Conservation (phyloP, 2,113 vertebrate genomes). For the Sinocyclocheilus anophthalmus region DNA sequence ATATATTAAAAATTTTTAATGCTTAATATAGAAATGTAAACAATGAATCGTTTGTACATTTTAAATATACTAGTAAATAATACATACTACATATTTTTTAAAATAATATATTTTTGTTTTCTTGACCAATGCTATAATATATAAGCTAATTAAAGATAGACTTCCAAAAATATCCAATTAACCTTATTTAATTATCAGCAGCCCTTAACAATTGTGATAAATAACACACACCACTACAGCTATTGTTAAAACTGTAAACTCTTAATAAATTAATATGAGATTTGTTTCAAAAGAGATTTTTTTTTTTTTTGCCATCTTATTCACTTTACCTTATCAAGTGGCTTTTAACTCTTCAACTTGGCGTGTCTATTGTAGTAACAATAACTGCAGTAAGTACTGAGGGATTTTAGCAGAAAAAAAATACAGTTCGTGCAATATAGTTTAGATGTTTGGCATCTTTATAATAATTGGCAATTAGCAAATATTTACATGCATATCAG, state of each 20-base stretch:
- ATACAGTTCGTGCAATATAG: background rate
- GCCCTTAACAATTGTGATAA: background rate
- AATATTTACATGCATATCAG: background rate
- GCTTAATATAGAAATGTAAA: background rate
- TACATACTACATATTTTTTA: background rate
- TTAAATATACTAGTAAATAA: background rate
- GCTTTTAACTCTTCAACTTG: too few relatives aligned
- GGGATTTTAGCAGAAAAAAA: background rate
- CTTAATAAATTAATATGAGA: background rate
- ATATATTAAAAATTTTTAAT: background rate
- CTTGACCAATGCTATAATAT: background rate
- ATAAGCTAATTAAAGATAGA: background rate
- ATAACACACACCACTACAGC: background rate
- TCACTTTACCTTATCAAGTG: background rate
- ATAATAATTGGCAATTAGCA: background rate
- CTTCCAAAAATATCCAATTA: background rate
- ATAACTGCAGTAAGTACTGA: background rate
- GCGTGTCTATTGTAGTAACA: background rate
- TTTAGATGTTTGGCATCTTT: background rate
- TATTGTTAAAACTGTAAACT: background rate
- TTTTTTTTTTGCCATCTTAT: background rate
- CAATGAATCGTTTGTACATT: background rate
- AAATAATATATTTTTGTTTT: background rate
- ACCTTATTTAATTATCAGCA: background rate
- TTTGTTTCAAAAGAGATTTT: too few relatives aligned